phyloP scores from a whole-genome alignment of 1,140 invertebrate species.

The Notospermus geniculatus region DNA sequence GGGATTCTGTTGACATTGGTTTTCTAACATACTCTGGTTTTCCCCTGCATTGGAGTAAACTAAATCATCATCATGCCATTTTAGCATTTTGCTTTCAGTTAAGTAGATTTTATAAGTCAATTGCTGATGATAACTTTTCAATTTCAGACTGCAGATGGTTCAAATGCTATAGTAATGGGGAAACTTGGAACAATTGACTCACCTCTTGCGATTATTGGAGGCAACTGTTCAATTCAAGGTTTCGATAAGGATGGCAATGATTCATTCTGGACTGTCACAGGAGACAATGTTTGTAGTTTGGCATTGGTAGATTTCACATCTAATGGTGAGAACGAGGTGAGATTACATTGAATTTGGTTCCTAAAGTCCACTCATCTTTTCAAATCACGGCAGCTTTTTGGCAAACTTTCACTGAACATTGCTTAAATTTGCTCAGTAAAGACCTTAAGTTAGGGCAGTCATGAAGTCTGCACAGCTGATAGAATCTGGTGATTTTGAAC shows the following conservation, averaged over 20 bases:
- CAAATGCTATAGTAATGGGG: conserved; percentile 74
- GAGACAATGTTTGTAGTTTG: conserved; percentile 82
- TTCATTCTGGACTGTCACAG: conserved; percentile 85
- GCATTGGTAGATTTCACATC: conserved; percentile 80
- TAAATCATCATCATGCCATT: too few species aligned
- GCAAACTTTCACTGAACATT: background rate
- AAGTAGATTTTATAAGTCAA: too few species aligned
- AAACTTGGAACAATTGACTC: conserved; percentile 63
- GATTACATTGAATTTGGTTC: background rate
- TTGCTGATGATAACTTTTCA: conserved; percentile 3
- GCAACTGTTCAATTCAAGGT: conserved; percentile 82
- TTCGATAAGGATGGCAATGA: conserved; percentile 80
- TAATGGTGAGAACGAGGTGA: conserved; percentile 83
- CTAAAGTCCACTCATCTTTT: background rate
- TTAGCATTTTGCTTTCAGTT: too few species aligned
- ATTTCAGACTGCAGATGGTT: conserved; percentile 72
- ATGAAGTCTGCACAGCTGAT: background rate
- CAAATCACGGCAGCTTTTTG: background rate
- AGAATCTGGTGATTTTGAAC: too few species aligned
- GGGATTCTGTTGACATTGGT: too few species aligned
- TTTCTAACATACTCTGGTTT: too few species aligned
- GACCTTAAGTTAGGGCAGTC: background rate
- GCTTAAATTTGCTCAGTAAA: background rate
- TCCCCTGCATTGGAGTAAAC: too few species aligned
- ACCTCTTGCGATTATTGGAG: conserved; percentile 77